A percentile compares a stretch with the other conserved stretches of the same genome.
Conservation (phyloP, 2,888 invertebrate species). For the Meliscaeva auricollis region DNA sequence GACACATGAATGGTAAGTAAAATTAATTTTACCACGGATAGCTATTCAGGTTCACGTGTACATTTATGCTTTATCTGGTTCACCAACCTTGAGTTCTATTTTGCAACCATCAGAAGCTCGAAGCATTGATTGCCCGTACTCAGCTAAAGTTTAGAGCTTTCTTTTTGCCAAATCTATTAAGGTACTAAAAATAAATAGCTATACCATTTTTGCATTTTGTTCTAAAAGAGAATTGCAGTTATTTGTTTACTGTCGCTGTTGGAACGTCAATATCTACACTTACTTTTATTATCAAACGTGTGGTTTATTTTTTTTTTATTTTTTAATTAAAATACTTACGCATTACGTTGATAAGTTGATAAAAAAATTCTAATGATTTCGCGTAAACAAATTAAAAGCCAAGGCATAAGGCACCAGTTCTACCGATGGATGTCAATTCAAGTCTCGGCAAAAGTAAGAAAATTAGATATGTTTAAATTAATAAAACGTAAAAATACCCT, state of each 20-base stretch:
- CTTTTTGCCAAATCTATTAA: conserved; percentile 1
- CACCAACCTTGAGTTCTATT: background rate
- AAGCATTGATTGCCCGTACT: background rate
- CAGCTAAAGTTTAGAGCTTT: conserved; percentile 33
- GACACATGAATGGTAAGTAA: background rate
- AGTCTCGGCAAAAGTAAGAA: conserved; percentile 41
- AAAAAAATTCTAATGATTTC: conserved; percentile 11
- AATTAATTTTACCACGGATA: too few species aligned
- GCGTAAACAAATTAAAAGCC: conserved; percentile 4
- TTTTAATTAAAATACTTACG: background rate
- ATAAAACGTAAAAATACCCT: too few species aligned
- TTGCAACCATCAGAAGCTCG: background rate
- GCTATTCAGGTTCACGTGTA: too few species aligned
- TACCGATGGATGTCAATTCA: conserved; percentile 45
- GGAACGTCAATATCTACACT: background rate
- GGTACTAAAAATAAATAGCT: conserved; percentile 2
- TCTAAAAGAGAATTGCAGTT: conserved; percentile 23
- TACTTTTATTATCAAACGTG: background rate
- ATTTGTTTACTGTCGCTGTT: background rate
- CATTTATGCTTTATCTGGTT: too few species aligned
- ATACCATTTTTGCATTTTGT: conserved; percentile 8
- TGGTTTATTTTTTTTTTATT: background rate
- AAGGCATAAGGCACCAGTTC: background rate
- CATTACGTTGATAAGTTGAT: background rate
- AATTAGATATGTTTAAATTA: background rate